phyloP scores from a whole-genome alignment of 2,888 invertebrate genomes.

The Frankliniella fusca region DNA sequence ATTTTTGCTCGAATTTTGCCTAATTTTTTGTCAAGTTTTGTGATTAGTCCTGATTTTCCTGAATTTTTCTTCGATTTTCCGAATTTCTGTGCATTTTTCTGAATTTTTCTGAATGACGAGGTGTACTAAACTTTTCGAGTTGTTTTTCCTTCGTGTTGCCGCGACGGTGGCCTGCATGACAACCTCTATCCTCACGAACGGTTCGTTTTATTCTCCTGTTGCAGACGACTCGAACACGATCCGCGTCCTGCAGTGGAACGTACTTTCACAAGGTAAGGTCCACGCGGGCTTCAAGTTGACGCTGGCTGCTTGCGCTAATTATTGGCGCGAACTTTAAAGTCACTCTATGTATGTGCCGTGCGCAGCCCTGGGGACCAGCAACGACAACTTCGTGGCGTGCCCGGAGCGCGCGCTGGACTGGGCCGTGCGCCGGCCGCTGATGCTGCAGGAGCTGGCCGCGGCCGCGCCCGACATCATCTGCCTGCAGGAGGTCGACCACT shows the following conservation, averaged over 20 bases:
- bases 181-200: constrained; percentile 2
- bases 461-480: constrained; percentile 67
- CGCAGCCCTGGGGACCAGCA: constrained; percentile 63
- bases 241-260: constrained; percentile 66
- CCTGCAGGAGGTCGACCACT: constrained; percentile 75
- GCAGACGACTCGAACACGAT: constrained; percentile 42
- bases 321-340: not conserved
- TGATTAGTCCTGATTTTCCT: too few relatives aligned
- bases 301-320: too few relatives aligned
- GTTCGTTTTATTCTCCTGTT: not conserved
- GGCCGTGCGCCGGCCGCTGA: constrained; percentile 61
- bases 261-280: constrained; percentile 63
- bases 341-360: constrained; percentile 35
- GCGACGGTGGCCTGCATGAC: too few relatives aligned
- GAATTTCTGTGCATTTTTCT: too few relatives aligned
- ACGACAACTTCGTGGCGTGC: constrained; percentile 67
- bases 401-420: constrained; percentile 67
- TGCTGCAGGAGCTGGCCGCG: constrained; percentile 66
- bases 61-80: too few relatives aligned
- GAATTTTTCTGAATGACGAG: too few relatives aligned
- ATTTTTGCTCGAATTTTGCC: not conserved
- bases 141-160: too few relatives aligned
- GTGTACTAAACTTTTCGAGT: too few relatives aligned
- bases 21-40: not conserved
- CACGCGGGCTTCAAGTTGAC: not conserved